Percentiles rank a stretch among this genome's conserved stretches.
These are phyloP conservation scores for Nephrocerus scutellatus DNA, from an alignment of 2,888 invertebrate genomes.

Conservation along the genomic window DNA sequence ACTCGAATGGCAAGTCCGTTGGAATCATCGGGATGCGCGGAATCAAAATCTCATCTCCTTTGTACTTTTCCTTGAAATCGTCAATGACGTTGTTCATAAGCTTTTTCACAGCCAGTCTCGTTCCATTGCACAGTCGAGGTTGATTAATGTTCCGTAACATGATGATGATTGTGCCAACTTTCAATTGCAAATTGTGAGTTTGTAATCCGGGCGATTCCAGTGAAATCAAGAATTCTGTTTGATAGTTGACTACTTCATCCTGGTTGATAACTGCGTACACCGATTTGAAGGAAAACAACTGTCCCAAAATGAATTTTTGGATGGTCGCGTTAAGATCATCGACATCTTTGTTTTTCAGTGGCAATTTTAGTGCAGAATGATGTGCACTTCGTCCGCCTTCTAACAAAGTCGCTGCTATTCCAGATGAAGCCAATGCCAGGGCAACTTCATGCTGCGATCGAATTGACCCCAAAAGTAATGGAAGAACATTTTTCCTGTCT, in stretches of 20 bases:
- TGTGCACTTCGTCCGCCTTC: no score
- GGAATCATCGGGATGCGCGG: background rate
- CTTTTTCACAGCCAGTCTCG: constrained; percentile 17
- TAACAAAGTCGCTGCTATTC: no score
- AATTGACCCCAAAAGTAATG: no score
- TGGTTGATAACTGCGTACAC: constrained; percentile 13
- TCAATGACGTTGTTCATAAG: constrained; percentile 28
- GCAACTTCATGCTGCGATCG: no score
- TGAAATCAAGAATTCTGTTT: constrained; percentile 18
- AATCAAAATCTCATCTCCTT: constrained; percentile 3
- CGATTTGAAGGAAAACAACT: constrained; percentile 10
- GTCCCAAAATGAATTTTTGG: constrained; percentile 10
- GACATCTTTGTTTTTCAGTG: constrained; percentile 18
- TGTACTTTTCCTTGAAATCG: constrained; percentile 12
- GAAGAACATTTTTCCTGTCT: no score
- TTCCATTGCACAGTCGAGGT: constrained; percentile 29
- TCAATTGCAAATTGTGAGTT: constrained; percentile 19
- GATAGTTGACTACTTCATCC: constrained; percentile 16
- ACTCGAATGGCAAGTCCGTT: background rate
- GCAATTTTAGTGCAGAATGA: constrained; percentile 18
- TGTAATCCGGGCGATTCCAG: constrained; percentile 17
- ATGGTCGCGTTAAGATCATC: constrained; percentile 13
- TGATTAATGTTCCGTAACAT: constrained; percentile 25
- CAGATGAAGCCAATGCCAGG: no score
- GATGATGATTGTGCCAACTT: constrained; percentile 25